A percentile compares a stretch with the other conserved stretches of the same genome.
Conservation (phyloP, 2,797 vertebrate genomes). For the Gila robusta region DNA sequence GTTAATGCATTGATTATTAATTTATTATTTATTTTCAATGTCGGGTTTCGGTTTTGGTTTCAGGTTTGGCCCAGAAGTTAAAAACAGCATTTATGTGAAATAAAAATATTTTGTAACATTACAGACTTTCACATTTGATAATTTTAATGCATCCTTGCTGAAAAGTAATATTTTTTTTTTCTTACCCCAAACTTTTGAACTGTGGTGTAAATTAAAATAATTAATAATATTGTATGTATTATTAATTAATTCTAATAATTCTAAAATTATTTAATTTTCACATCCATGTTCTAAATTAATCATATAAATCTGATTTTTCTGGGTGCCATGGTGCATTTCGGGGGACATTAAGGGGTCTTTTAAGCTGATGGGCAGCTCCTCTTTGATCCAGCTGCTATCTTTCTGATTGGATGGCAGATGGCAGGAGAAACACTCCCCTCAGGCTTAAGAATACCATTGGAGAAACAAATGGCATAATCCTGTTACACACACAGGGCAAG, state of each 20-base stretch:
- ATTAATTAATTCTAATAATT: neutral
- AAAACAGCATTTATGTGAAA: no score
- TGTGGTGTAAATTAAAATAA: no score
- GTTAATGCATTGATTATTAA: no score
- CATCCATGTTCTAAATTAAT: neutral
- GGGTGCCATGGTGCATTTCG: slow-evolving; percentile 53
- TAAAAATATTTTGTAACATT: no score
- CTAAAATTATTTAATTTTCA: neutral
- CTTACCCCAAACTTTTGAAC: no score
- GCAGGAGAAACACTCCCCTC: slow-evolving; percentile 41
- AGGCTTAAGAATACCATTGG: slow-evolving; percentile 20
- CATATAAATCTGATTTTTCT: slow-evolving; percentile 63
- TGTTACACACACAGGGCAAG: slow-evolving; percentile 24
- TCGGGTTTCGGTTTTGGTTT: no score
- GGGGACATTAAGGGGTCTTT: neutral
- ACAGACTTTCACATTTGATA: no score
- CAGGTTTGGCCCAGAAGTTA: no score
- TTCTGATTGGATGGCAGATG: slow-evolving; percentile 72
- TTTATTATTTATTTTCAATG: no score
- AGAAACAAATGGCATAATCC: slow-evolving; percentile 43
- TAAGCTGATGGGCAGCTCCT: slow-evolving; percentile 5
- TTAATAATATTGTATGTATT: neutral
- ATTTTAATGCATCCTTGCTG: no score
- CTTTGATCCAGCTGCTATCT: slow-evolving; percentile 55
- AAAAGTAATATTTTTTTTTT: no score